Evolutionary conservation across 2,797 vertebrate species (phyloP).

Genomic region (Mareca penelope): DNA sequence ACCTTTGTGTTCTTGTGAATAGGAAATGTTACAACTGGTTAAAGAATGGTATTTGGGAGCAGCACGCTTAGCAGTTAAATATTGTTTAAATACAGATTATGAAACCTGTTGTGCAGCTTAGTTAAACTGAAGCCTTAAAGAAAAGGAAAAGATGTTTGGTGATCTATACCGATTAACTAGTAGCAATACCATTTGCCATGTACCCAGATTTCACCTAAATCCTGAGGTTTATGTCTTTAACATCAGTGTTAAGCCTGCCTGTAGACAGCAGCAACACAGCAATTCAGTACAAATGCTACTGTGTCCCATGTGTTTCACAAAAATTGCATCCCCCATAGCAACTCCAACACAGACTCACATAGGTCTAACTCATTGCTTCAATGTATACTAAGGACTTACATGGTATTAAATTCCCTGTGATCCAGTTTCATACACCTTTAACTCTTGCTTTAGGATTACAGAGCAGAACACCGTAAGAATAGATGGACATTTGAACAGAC

Average conservation of each 20-base stretch:
- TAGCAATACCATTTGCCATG: neutral
- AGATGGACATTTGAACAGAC: neutral
- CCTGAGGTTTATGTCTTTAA: neutral
- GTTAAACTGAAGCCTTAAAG: constrained; percentile 24
- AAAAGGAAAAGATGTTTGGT: neutral
- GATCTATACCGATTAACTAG: neutral
- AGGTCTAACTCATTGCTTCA: neutral
- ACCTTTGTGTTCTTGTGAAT: neutral
- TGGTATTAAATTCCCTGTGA: neutral
- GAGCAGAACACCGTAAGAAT: neutral
- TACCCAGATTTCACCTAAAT: neutral
- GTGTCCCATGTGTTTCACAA: neutral
- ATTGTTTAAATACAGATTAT: constrained; percentile 9
- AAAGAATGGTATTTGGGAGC: neutral
- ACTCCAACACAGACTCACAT: neutral
- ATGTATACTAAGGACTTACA: neutral
- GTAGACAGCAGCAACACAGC: neutral
- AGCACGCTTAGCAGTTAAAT: neutral
- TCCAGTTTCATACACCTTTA: neutral
- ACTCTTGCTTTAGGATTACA: neutral
- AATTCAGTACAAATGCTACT: neutral
- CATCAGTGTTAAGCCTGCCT: neutral
- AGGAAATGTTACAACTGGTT: neutral
- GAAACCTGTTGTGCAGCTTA: constrained; percentile 14
- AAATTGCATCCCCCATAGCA: neutral